These are phyloP conservation scores for Alaudala cheleensis DNA, from an alignment of 2,113 vertebrate genomes.

Conservation along the genomic window DNA sequence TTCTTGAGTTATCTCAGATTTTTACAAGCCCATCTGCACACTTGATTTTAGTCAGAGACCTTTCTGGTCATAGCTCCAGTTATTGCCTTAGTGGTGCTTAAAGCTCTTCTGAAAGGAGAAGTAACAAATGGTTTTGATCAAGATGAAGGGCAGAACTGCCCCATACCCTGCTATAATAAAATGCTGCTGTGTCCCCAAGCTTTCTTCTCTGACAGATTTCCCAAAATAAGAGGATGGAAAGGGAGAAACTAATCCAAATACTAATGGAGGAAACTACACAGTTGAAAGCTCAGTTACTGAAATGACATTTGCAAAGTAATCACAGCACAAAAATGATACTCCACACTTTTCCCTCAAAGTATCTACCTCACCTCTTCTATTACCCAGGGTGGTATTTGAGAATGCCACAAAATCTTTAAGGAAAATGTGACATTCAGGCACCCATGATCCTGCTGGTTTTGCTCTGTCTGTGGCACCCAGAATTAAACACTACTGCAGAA, in stretches of 20 bases:
- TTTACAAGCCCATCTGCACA: neutral
- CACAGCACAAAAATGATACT: neutral
- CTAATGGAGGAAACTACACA: neutral
- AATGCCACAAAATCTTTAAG: neutral
- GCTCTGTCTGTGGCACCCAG: neutral
- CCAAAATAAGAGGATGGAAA: neutral
- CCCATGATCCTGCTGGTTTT: neutral
- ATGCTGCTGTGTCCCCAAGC: neutral
- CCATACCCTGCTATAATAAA: neutral
- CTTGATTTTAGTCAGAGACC: neutral
- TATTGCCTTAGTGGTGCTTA: neutral
- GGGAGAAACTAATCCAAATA: neutral
- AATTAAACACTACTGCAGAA: neutral
- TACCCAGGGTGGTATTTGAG: neutral
- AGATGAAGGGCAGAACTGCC: neutral
- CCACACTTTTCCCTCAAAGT: neutral
- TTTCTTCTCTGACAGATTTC: neutral
- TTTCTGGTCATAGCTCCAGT: neutral
- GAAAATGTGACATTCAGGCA: neutral
- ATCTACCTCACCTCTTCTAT: neutral
- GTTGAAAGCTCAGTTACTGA: neutral
- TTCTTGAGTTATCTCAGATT: neutral
- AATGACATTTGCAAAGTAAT: neutral
- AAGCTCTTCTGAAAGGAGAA: neutral
- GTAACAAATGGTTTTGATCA: neutral